Percentiles rank a stretch among this genome's conserved stretches.
phyloP scores from a whole-genome alignment of 2,888 invertebrate genomes.

The Pristionchus entomophagus region DNA sequence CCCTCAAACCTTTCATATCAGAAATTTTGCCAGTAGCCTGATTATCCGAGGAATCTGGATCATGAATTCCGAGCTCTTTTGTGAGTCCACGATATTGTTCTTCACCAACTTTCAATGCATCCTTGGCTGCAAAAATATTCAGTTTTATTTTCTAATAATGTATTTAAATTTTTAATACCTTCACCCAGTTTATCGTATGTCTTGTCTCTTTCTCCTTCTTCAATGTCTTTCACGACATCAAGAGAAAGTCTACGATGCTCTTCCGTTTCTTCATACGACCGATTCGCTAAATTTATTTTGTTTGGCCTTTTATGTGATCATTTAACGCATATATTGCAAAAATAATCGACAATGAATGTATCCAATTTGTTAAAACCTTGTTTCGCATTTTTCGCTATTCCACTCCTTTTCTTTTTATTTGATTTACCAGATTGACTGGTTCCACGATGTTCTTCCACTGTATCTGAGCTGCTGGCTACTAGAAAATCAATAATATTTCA shows the following conservation, averaged over 20 bases:
- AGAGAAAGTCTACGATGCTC: slow-evolving; percentile 26
- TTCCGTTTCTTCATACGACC: background rate
- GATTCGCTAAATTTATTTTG: background rate
- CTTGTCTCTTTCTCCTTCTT: background rate
- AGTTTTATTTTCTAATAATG: background rate
- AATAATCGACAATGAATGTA: too few species aligned
- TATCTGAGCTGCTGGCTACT: background rate
- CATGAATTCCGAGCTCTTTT: background rate
- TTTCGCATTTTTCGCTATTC: background rate
- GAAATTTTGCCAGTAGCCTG: too few species aligned
- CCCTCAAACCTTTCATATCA: background rate
- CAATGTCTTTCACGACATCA: background rate
- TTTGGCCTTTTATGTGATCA: too few species aligned
- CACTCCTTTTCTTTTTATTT: background rate
- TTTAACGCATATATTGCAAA: too few species aligned
- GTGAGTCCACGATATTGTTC: background rate
- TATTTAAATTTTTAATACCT: too few species aligned
- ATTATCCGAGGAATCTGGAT: too few species aligned
- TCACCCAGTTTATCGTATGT: background rate
- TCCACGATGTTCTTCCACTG: background rate
- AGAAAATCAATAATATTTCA: too few species aligned
- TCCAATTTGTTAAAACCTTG: too few species aligned
- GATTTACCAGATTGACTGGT: too few species aligned
- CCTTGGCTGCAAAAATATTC: background rate
- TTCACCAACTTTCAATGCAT: background rate